These are phyloP conservation scores for Ataeniobius toweri DNA, from an alignment of 2,797 vertebrate genomes.

Conservation along the genomic window DNA sequence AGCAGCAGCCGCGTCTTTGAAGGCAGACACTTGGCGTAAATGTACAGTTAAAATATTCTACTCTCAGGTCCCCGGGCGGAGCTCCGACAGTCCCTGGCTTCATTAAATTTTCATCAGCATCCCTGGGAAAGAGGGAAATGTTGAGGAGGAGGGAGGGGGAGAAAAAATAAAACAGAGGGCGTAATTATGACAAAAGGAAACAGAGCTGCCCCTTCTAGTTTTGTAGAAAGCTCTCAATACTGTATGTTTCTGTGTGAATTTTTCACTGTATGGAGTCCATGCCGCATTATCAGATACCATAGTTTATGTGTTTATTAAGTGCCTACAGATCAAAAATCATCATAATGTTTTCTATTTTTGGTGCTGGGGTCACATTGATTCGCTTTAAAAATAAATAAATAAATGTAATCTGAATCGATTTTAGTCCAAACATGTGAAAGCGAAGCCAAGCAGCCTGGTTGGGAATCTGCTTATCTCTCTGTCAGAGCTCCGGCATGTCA, in stretches of 20 bases:
- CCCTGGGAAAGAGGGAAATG: conserved; percentile 88
- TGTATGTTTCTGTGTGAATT: conserved; percentile 25
- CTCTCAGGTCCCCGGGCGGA: conserved; percentile 91
- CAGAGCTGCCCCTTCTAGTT: conserved; percentile 76
- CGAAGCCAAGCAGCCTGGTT: conserved; percentile 74
- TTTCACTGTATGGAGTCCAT: conserved; percentile 40
- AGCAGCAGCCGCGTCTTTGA: conserved; percentile 95
- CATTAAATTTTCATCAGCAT: conserved; percentile 99
- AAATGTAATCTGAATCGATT: conserved; percentile 74
- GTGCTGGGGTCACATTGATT: conserved; percentile 60
- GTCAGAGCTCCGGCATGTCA: conserved; percentile 79
- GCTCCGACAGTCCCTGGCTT: conserved; percentile 94
- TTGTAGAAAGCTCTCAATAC: conserved; percentile 60
- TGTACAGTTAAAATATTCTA: conserved; percentile 99
- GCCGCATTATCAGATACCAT: conserved; percentile 5
- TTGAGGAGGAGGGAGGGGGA: conserved; percentile 64
- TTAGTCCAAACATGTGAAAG: conserved; percentile 84
- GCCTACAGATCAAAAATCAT: conserved; percentile 12
- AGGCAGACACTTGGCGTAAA: conserved; percentile 98
- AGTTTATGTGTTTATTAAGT: not conserved
- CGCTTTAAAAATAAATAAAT: conserved; percentile 69
- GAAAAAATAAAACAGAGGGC: conserved; percentile 84
- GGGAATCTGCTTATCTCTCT: conserved; percentile 60
- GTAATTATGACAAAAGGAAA: conserved; percentile 88
- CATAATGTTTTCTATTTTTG: conserved; percentile 25